Evolutionary conservation across 2,888 invertebrate species (phyloP), one percentile per base, ranked within the genome.

Genomic region (Formica aserva): DNA sequence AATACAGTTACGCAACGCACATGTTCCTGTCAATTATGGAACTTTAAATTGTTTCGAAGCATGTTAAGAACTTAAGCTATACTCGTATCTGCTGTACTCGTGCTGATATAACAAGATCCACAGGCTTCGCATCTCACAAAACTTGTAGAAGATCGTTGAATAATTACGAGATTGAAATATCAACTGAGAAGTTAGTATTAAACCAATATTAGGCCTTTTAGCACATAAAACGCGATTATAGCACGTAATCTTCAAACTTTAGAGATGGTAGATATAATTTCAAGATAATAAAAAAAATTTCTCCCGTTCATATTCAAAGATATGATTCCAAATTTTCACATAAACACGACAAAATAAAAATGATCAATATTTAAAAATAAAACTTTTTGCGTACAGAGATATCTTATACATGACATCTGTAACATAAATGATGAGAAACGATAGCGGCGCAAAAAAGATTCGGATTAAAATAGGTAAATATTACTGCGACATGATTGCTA

Each of bases 381-480:
- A 41, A 60, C 11, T 29, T 57, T 63, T 76, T 8, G 2, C 11
- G 13, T 2, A n/a, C 3, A 38, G 5, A 38, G 1, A 8, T 55
- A 11, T 55, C 52, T 35, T 22, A 13, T 29, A 35, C 9, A 35
- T 41, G 18, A 41, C 11, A 22, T 41, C 9, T 8, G 15, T 4
- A 18, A 29, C 2, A 9, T 66, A 38, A 66, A 67, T n/a, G 41
- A 41, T 22, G 26, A 66, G 22, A 66, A 66, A 13, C 15, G 52
- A 77, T 38, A 77, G 55, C 77, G 78, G 65, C 75, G 11, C 60
- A 60, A 52, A 88, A 87, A 81, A 81, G 60, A 76, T 62, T 87
- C 48, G 62, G 85, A 90, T 91, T 82, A 88, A 85, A 86, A 89
- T 83, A 84, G 69, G 8, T 77, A 83, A 76, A 72, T 83, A 82